Evolutionary conservation across 35 echinoderm and acorn worm species (phyloP), one percentile per base, ranked within the genome.

Genomic region (Apostichopus japonicus): DNA sequence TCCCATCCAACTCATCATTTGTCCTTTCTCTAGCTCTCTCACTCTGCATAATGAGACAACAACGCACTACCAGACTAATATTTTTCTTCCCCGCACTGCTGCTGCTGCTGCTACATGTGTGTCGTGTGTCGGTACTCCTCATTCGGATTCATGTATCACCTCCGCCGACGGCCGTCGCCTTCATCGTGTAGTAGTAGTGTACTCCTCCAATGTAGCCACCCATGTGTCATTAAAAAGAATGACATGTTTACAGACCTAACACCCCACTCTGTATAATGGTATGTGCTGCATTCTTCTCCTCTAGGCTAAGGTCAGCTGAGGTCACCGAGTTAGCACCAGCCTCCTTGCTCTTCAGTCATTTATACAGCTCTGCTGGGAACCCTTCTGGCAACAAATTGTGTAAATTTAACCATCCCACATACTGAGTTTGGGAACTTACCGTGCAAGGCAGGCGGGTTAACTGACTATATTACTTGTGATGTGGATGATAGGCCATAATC

Each of bases 351-450:
- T 83, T 83, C 79, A 83, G 24, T 57, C 54, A 84, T 84, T 84
- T 10, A 84, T 57, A 84, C n/a, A 84, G 81, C 81, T 84, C 81
- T 57, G 81, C 81, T 84, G 55, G 81, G 81, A 84, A 57, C 54
- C 81, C 81, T 84, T 54, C 23, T 84, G 81, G 81, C 81, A 84
- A 84, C 81, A 84, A 84, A 84, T 84, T 84, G 81, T 84, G 81
- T 84, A 84, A 84, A 84, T 84, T 84, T 84, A 84, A 84, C 81
- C 54, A 58, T 84, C 54, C 81, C 81, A 84, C 81, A 84, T 84
- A 84, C 81, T 57, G 81, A 57, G 81, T 58, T 57, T 15, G 71
- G 71, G 17, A 75, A 75, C 71, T 75, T 75, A 75, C 71, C 6
- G 71, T 75, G 81, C 17, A 14, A 84, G 51, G 54, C 54, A 57